Evolutionary conservation across 2,113 vertebrate genomes (phyloP), one percentile per base, ranked within the genome.

Genomic region (Nycticebus coucang): DNA sequence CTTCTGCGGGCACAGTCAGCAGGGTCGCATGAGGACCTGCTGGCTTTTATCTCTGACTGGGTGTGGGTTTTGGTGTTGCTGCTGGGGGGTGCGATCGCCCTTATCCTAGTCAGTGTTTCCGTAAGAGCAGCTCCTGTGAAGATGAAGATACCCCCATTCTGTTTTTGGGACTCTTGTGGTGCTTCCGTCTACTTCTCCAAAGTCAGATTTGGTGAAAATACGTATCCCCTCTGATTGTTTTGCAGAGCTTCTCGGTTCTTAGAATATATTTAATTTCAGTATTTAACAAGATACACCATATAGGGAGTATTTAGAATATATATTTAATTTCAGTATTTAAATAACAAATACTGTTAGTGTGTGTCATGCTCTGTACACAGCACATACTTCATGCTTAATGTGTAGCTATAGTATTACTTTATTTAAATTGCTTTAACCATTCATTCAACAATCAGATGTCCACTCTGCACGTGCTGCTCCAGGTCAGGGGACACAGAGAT

Each of bases 201-300:
- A 53, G n/a, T 62, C 45, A 50, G 64, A 69, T 81, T 88, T 50
- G 35, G 17, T 33, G 30, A 82, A 55, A 57, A 71, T 10, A 33
- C 41, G n/a, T 41, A 5, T 13, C 7, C 30, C n/a, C 14, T 9
- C 19, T 5, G 18, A 28, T 72, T 11, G 28, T 82, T 81, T 74
- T 90, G 19, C 50, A 89, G 79, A 96, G 41, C 18, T 45, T 64
- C 53, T 85, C 86, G 57, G n/a, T 59, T 89, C 79, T 53, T 88
- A n/a, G 75, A 92, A 50, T 41, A 41, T 41, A 41, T 41, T 41
- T 41, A 41, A 41, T 41, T 41, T 41, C 5, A 41, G 41, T 41
- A 41, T 41, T 83, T 83, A 57, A 93, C n/a, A n/a, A n/a, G n/a
- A n/a, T n/a, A n/a, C n/a, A n/a, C n/a, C n/a, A n/a, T n/a, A n/a